phyloP scores from a whole-genome alignment of 2,113 vertebrate genomes.

The Pongo pygmaeus region DNA sequence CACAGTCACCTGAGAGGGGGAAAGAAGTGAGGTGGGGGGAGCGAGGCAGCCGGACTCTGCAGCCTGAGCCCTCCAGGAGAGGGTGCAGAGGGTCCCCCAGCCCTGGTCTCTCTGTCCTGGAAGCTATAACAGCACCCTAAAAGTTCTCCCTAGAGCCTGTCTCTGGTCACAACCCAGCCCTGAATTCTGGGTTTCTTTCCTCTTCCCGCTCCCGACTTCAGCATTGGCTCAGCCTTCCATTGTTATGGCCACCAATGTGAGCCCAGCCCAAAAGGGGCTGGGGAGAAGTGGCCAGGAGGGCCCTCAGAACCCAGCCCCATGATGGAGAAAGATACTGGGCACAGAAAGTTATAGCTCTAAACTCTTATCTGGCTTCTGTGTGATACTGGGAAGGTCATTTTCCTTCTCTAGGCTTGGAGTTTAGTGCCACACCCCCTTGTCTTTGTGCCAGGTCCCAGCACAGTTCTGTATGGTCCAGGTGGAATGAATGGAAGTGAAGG shows the following conservation, averaged over 20 bases:
- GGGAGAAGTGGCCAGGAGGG: not conserved
- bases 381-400: not conserved
- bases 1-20: conserved; percentile 88
- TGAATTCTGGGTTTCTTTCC: not conserved
- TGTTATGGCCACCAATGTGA: not conserved
- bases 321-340: not conserved
- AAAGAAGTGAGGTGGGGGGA: conserved; percentile 48
- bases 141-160: not conserved
- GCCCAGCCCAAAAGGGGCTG: not conserved
- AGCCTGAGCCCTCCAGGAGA: not conserved
- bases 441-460: not conserved
- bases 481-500: not conserved
- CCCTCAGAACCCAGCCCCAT: not conserved
- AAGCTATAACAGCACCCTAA: not conserved
- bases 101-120: not conserved
- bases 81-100: not conserved
- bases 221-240: not conserved
- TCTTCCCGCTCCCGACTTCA: not conserved
- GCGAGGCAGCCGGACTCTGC: not conserved
- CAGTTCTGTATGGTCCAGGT: not conserved
- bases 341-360: not conserved
- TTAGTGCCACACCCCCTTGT: not conserved
- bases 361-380: not conserved
- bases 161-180: not conserved
- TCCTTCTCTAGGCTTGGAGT: not conserved